These are phyloP conservation scores for Drosophila melanocephala DNA, from an alignment of 2,888 invertebrate species.

Conservation along the genomic window DNA sequence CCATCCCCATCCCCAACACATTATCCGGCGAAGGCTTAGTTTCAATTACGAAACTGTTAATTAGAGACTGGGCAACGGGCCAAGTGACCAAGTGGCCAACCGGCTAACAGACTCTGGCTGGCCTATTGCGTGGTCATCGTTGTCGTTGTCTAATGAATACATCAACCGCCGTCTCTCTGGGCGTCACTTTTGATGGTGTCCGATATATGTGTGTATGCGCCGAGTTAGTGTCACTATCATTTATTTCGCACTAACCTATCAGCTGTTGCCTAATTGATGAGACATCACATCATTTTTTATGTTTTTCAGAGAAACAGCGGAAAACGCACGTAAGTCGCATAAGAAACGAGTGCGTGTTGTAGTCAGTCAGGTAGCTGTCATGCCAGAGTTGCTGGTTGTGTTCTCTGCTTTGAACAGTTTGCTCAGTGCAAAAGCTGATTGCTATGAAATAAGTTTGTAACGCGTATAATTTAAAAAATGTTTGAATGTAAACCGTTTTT, in stretches of 20 bases:
- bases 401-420: constrained; percentile 30
- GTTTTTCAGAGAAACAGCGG: background rate
- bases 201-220: constrained; percentile 16
- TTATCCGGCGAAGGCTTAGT: constrained; percentile 45
- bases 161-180: constrained; percentile 48
- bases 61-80: constrained; percentile 54
- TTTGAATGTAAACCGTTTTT: background rate
- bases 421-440: constrained; percentile 40
- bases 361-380: constrained; percentile 19
- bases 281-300: constrained; percentile 8
- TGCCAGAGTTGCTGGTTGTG: constrained; percentile 38
- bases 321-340: constrained; percentile 35
- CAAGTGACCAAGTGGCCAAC: constrained; percentile 7
- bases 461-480: background rate
- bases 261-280: constrained; percentile 15
- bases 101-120: constrained; percentile 14
- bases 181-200: constrained; percentile 24
- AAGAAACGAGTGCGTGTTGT: constrained; percentile 23
- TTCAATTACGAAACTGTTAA: constrained; percentile 72
- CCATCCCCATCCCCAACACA: background rate
- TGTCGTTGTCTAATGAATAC: constrained; percentile 61
- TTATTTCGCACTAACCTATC: constrained; percentile 19
- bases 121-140: constrained; percentile 50
- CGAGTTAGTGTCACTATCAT: constrained; percentile 21
- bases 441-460: constrained; percentile 11